Conservation (phyloP, 2,113 vertebrate species). For the Vombatus ursinus region DNA sequence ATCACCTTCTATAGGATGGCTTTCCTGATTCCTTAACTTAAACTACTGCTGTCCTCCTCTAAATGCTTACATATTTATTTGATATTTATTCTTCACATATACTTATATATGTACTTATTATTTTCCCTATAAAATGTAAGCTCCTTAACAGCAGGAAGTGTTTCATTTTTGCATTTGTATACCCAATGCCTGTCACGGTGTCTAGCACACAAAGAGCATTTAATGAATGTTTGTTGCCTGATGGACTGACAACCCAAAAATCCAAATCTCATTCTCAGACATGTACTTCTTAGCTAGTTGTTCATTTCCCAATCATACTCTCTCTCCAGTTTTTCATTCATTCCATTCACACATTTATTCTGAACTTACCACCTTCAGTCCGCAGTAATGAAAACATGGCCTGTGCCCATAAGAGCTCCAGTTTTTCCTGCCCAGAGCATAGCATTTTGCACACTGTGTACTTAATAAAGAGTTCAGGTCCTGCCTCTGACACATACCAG, state of each 20-base stretch:
- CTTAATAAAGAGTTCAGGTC: neutral
- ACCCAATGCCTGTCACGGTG: neutral
- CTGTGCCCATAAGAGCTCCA: neutral
- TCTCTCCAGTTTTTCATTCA: neutral
- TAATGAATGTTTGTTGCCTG: neutral
- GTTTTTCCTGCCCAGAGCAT: neutral
- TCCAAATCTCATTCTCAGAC: neutral
- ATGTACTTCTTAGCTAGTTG: neutral
- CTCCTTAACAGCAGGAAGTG: neutral
- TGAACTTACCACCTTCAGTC: neutral
- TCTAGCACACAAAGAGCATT: too few species aligned
- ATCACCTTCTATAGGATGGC: too few species aligned
- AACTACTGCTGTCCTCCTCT: neutral
- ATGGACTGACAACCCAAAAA: neutral
- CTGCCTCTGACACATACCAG: neutral
- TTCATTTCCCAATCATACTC: neutral
- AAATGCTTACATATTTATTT: neutral
- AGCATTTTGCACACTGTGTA: neutral
- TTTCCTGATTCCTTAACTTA: too few species aligned
- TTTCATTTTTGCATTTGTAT: neutral
- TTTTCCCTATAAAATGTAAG: neutral
- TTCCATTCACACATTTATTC: neutral
- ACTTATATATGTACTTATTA: neutral
- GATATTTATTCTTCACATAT: neutral
- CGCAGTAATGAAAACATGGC: neutral